Conservation (phyloP, 2,113 vertebrate species). For the Chaetodon auriga region DNA sequence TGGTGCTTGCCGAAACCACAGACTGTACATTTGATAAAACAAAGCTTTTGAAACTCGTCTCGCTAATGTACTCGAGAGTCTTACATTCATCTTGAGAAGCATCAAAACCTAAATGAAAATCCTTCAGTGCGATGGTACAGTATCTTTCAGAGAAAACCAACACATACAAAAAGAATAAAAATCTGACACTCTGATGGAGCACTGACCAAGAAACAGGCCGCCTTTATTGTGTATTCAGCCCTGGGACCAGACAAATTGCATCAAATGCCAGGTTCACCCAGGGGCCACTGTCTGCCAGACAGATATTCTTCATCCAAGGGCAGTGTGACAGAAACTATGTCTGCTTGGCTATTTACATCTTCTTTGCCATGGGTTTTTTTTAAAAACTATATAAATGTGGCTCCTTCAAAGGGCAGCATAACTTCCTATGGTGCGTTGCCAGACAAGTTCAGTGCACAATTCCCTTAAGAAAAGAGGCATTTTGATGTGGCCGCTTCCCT, state of each 20-base stretch:
- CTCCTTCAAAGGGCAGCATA: conserved; percentile 62
- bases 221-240: conserved; percentile 55
- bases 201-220: conserved; percentile 32
- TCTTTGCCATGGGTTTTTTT: conserved; percentile 48
- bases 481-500: conserved; percentile 65
- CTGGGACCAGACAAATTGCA: conserved; percentile 69
- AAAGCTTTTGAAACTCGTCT: conserved; percentile 7
- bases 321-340: conserved; percentile 56
- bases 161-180: conserved; percentile 17
- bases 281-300: conserved; percentile 61
- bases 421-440: conserved; percentile 51
- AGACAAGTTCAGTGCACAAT: conserved; percentile 74
- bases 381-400: conserved; percentile 41
- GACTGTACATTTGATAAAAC: not conserved
- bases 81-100: conserved; percentile 6
- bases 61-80: not conserved
- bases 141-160: not conserved
- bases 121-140: not conserved
- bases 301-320: conserved; percentile 71
- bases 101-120: conserved; percentile 9
- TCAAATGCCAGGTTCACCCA: conserved; percentile 77
- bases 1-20: not conserved
- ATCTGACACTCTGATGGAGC: conserved; percentile 28
- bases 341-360: conserved; percentile 63
- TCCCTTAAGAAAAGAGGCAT: conserved; percentile 70